Conservation (phyloP, 2,888 invertebrate genomes). For the Cordilura impudica region DNA sequence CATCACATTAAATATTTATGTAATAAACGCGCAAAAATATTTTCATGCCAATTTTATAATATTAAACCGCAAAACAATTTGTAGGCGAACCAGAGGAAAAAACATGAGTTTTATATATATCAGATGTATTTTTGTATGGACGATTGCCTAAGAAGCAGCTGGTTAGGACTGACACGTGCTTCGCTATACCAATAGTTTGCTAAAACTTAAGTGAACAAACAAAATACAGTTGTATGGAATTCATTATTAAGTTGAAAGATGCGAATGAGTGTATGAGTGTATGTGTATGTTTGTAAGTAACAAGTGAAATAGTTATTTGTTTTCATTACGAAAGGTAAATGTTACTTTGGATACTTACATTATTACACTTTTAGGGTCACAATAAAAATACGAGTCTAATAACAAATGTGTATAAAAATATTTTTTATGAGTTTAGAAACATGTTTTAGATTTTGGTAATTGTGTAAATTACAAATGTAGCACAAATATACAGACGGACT, state of each 20-base stretch:
- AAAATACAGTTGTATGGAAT: slow-evolving; percentile 38
- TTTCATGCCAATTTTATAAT: slow-evolving; percentile 43
- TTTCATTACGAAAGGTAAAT: background rate
- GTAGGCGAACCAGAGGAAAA: slow-evolving; percentile 40
- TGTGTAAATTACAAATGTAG: slow-evolving; percentile 39
- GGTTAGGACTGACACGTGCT: slow-evolving; percentile 45
- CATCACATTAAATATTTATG: slow-evolving; percentile 51
- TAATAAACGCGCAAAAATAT: slow-evolving; percentile 31
- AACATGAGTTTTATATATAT: slow-evolving; percentile 5
- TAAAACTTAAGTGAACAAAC: slow-evolving; percentile 35
- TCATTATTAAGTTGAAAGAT: slow-evolving; percentile 32
- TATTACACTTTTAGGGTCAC: background rate
- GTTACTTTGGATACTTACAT: background rate
- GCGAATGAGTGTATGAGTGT: slow-evolving; percentile 3
- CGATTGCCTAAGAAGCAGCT: slow-evolving; percentile 30
- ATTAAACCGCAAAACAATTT: slow-evolving; percentile 51
- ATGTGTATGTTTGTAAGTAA: background rate
- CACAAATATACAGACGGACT: background rate
- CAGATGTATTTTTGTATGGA: no score
- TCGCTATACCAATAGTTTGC: slow-evolving; percentile 22
- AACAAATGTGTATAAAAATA: slow-evolving; percentile 5
- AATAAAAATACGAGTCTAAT: slow-evolving; percentile 14
- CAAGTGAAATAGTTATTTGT: background rate
- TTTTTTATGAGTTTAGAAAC: slow-evolving; percentile 30
- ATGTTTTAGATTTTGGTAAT: slow-evolving; percentile 33